These are phyloP conservation scores for Triplophysa tibetana DNA, from an alignment of 2,113 vertebrate species.

Conservation along the genomic window DNA sequence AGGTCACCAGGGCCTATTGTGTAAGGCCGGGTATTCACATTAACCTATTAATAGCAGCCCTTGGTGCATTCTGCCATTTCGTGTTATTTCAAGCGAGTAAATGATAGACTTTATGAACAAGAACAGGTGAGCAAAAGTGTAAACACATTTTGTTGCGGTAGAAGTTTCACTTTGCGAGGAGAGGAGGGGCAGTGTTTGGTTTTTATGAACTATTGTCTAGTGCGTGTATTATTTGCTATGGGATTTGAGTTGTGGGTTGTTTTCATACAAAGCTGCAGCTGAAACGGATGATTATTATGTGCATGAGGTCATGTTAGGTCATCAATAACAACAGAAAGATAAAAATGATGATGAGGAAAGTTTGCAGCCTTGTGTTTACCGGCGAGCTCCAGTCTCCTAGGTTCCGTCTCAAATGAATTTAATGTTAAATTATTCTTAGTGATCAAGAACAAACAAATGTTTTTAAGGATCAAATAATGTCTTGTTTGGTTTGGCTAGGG, in stretches of 20 bases:
- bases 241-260: neutral
- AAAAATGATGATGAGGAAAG: neutral
- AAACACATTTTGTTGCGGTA: slow-evolving; percentile 1
- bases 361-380: neutral
- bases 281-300: neutral
- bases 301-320: slow-evolving; percentile 10
- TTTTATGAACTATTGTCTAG: neutral
- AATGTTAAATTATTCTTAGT: neutral
- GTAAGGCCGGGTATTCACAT: neutral
- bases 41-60: slow-evolving; percentile 23
- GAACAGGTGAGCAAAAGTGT: slow-evolving; percentile 32
- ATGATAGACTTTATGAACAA: slow-evolving; percentile 19
- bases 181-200: neutral
- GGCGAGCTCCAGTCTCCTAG: neutral
- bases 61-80: slow-evolving; percentile 13
- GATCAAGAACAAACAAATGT: neutral
- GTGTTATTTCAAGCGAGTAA: slow-evolving; percentile 1
- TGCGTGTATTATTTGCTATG: neutral
- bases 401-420: neutral
- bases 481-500: no score
- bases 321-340: neutral
- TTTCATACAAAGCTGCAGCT: neutral
- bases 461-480: no score
- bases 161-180: neutral
- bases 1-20: slow-evolving; percentile 33